Conservation (phyloP, 1,140 invertebrate species). For the Lysiphlebus fabarum region DNA sequence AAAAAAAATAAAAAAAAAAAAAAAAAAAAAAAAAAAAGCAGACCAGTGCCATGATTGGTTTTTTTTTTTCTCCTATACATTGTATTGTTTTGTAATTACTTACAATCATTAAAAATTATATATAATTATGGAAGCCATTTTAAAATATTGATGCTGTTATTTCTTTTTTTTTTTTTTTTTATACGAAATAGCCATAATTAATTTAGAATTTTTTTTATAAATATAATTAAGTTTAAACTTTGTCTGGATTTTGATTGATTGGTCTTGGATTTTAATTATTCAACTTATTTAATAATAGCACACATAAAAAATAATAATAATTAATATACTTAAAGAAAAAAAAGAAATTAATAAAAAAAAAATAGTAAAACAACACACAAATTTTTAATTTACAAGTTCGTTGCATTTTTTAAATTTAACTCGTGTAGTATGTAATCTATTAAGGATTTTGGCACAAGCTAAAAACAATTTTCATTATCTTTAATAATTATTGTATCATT, state of each 20-base stretch:
- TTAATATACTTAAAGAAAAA: background rate
- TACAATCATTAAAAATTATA: no score
- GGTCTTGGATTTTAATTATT: no score
- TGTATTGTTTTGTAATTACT: no score
- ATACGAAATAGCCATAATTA: no score
- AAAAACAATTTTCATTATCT: constrained; percentile 3
- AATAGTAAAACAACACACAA: background rate
- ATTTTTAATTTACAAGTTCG: constrained; percentile 17
- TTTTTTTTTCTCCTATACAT: no score
- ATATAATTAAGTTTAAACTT: no score
- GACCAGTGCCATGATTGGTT: constrained; percentile 43
- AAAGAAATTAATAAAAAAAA: constrained; percentile 1
- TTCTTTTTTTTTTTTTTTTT: no score
- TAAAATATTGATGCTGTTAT: no score
- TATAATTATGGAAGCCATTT: no score
- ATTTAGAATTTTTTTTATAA: no score
- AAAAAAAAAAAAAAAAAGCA: constrained; percentile 6
- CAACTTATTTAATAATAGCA: no score
- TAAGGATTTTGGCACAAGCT: constrained; percentile 25
- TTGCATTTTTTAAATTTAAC: constrained; percentile 18
- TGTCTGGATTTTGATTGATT: no score
- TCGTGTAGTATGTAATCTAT: constrained; percentile 5
- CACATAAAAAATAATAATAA: background rate
- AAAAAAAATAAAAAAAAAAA: constrained; percentile 1
- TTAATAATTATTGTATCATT: background rate